phyloP scores from a whole-genome alignment of 2,113 vertebrate genomes.

The Saccopteryx bilineata region DNA sequence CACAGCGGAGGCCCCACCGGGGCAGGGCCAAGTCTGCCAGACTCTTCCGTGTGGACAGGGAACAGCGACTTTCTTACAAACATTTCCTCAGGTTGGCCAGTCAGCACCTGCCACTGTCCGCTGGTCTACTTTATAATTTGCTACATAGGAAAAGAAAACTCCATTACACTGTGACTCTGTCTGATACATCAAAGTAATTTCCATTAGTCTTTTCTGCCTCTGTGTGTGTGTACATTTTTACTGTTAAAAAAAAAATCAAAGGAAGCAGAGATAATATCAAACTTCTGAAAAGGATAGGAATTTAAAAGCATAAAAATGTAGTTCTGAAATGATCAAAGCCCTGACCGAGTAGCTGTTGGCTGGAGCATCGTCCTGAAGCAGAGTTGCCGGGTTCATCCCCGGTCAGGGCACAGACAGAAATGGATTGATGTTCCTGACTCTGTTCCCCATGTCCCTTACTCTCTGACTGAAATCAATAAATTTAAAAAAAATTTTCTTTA shows the following conservation, averaged over 20 bases:
- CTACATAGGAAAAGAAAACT: background rate
- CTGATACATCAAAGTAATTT: constrained; percentile 38
- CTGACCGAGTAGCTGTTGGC: too few relatives aligned
- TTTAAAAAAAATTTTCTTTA: too few relatives aligned
- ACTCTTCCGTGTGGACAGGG: background rate
- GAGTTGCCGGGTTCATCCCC: background rate
- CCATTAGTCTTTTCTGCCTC: background rate
- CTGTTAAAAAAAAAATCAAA: background rate
- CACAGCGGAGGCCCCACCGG: background rate
- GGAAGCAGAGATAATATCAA: background rate
- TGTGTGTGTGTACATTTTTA: background rate
- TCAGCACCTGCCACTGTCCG: background rate
- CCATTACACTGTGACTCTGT: background rate
- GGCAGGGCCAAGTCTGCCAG: background rate
- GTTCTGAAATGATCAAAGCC: background rate
- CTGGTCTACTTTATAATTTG: background rate
- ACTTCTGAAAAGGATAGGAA: background rate
- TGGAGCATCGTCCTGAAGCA: too few relatives aligned
- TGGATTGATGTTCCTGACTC: too few relatives aligned
- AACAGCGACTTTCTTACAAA: background rate
- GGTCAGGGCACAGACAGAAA: too few relatives aligned
- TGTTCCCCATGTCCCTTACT: too few relatives aligned
- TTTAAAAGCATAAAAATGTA: constrained; percentile 15
- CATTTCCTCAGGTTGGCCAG: background rate
- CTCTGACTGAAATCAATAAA: too few relatives aligned